Evolutionary conservation across 2,797 vertebrate species (phyloP), one percentile per base, ranked within the genome.

Genomic region (Sternarchorhynchus goeldii): DNA sequence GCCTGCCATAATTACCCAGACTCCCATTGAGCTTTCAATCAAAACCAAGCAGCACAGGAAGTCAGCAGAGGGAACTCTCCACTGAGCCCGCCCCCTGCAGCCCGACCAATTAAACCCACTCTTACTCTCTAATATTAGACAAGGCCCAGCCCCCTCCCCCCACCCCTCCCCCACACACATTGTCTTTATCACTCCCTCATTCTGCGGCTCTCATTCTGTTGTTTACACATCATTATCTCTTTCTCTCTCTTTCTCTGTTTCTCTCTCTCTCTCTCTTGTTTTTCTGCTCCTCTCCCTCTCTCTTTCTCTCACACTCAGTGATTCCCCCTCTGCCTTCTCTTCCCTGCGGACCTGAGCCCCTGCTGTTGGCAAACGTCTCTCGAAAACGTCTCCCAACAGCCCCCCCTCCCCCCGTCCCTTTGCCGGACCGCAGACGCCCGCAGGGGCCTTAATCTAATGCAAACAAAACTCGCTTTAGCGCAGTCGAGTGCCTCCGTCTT

Each of bases 11-110:
- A 94, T 93, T 93, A 93, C 91, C 91, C 89, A 90, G 90, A 89
- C 90, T 90, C 91, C 91, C 89, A 92, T 90, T 91, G 91, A 91
- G 92, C 90, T 90, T 92, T 91, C 93, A 92, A 90, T 94, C 93
- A 92, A 5, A 58, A 82, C 85, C 87, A 83, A 88, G 89, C 88
- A 86, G 85, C 90, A 90, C 87, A 91, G 90, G 90, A 92, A 91
- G 87, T 89, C 89, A 66, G 69, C 45, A 16, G 57, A 83, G 81
- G 76, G 79, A 75, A 76, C 73, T 83, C 81, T 83, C 73, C 25
- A 31, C 72, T 76, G 78, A 85, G 81, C 76, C 78, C 74, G 64
- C 72, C 66, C 57, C 79, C 75, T 67, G 69, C 63, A 65, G 69
- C 62, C 74, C 39, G 31, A 50, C 75, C 77, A 82, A 81, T 80